These are phyloP conservation scores for Coenobita brevimanus DNA, from an alignment of 1,140 invertebrate species.

Conservation along the genomic window DNA sequence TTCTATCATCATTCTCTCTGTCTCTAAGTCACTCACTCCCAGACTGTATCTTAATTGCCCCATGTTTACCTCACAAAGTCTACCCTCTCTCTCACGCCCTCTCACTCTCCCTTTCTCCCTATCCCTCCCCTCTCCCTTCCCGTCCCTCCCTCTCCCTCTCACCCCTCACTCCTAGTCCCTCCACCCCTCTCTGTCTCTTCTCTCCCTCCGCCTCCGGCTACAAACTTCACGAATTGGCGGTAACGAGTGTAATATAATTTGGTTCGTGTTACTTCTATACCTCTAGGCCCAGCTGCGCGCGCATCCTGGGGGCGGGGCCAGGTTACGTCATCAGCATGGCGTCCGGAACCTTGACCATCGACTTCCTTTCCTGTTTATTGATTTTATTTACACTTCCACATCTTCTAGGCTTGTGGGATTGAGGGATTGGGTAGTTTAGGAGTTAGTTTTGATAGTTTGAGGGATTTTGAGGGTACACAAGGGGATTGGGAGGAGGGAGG, in stretches of 20 bases:
- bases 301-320: constrained; percentile 38
- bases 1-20: background rate
- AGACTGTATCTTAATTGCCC: no score
- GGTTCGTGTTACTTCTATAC: constrained; percentile 53
- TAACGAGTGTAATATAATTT: constrained; percentile 63
- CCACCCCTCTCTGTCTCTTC: background rate
- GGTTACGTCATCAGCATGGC: constrained; percentile 32
- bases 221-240: constrained; percentile 23
- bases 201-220: background rate
- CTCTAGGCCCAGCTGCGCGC: constrained; percentile 43
- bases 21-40: background rate
- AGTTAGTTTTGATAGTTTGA: background rate
- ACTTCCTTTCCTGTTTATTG: constrained; percentile 3
- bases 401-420: no score
- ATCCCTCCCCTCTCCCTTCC: no score
- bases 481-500: background rate
- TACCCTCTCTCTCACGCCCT: background rate
- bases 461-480: no score
- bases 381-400: background rate
- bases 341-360: constrained; percentile 9
- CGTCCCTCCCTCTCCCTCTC: no score
- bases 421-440: no score
- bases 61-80: background rate
- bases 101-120: no score
- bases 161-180: no score